Conservation (phyloP, 2,888 invertebrate species). For the Cryptocephalus primarius region DNA sequence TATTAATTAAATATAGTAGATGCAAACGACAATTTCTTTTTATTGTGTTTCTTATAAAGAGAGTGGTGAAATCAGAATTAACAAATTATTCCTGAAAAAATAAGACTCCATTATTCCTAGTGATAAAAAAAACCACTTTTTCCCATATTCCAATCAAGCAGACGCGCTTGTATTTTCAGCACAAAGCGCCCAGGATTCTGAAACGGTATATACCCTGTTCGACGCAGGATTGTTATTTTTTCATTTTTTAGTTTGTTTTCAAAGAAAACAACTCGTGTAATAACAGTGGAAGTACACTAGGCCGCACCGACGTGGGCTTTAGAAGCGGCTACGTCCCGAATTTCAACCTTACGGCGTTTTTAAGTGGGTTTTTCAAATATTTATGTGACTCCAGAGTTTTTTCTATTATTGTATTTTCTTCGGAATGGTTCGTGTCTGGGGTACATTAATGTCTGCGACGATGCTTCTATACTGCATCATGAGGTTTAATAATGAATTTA, state of each 20-base stretch:
- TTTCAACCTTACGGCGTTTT: constrained; percentile 10
- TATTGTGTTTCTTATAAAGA: too few species aligned
- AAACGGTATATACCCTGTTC: constrained; percentile 18
- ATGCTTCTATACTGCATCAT: too few species aligned
- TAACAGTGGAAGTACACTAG: constrained; percentile 19
- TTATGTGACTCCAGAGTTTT: constrained; percentile 1
- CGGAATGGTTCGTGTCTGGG: too few species aligned
- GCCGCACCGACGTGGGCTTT: constrained; percentile 1
- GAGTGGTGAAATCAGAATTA: too few species aligned
- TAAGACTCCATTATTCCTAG: too few species aligned
- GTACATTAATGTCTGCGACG: too few species aligned
- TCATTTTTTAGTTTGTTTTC: constrained; percentile 35
- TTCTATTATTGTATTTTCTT: too few species aligned
- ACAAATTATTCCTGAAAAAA: too few species aligned
- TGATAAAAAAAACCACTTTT: constrained; percentile 10
- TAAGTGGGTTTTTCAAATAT: constrained; percentile 12
- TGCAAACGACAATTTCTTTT: too few species aligned
- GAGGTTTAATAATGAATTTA: too few species aligned
- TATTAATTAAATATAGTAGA: too few species aligned
- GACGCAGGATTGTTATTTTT: constrained; percentile 31
- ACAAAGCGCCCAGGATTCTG: constrained; percentile 13
- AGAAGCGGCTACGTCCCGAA: constrained; percentile 6
- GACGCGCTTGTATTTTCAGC: constrained; percentile 12
- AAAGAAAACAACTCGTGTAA: constrained; percentile 31
- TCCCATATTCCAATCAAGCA: constrained; percentile 20